These are phyloP conservation scores for Hassar affinis DNA, from an alignment of 2,113 vertebrate species.

Conservation along the genomic window DNA sequence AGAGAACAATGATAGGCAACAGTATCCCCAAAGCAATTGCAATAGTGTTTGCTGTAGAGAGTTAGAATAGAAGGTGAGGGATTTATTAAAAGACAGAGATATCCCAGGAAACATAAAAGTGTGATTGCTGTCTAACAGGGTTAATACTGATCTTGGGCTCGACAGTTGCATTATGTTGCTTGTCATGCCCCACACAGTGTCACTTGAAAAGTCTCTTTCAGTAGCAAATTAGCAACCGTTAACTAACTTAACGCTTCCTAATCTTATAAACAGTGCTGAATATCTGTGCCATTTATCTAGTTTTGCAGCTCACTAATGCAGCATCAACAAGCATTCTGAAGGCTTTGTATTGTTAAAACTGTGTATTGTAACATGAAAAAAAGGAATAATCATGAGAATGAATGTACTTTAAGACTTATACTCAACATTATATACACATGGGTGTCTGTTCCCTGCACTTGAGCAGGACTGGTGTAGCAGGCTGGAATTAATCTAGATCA, in stretches of 20 bases:
- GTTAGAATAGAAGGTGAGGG: background rate
- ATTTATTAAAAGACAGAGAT: background rate
- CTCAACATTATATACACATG: background rate
- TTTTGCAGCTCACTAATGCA: background rate
- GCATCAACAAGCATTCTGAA: background rate
- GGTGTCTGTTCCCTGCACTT: background rate
- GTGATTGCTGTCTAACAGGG: background rate
- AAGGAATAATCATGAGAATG: background rate
- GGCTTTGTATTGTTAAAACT: background rate
- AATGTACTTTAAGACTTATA: background rate
- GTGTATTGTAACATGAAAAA: background rate
- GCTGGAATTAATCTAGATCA: too few relatives aligned
- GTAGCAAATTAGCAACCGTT: background rate
- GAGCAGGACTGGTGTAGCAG: background rate
- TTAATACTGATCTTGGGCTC: background rate
- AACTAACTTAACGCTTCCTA: background rate
- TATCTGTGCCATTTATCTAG: background rate
- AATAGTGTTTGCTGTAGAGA: background rate
- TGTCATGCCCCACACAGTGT: background rate
- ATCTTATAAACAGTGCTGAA: background rate
- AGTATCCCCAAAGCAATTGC: background rate
- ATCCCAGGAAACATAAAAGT: background rate
- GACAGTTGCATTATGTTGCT: background rate
- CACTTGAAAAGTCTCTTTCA: background rate
- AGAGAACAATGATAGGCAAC: slow-evolving; percentile 31